A percentile compares a stretch with the other conserved stretches of the same genome.
Conservation (phyloP, 2,113 vertebrate species). For the Choloepus hoffmanni region DNA sequence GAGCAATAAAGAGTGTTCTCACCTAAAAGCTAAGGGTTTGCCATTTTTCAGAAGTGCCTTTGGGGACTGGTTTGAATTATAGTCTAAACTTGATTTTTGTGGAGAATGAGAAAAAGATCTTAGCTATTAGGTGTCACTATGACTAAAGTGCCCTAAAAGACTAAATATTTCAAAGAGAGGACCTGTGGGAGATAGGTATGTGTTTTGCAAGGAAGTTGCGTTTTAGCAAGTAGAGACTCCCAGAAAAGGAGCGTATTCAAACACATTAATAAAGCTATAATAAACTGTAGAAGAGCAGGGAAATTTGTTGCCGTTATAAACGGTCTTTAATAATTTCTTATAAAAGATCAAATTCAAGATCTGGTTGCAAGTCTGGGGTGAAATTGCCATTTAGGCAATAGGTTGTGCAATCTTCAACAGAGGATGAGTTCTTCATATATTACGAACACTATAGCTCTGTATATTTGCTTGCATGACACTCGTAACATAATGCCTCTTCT, state of each 20-base stretch:
- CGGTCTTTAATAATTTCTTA: constrained; percentile 49
- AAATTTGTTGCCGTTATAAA: constrained; percentile 12
- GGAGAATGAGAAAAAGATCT: constrained; percentile 71
- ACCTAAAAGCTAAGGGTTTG: constrained; percentile 79
- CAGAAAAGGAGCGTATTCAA: constrained; percentile 24
- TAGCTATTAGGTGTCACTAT: constrained; percentile 79
- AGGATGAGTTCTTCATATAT: constrained; percentile 7
- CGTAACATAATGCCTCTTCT: not conserved
- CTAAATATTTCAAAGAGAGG: constrained; percentile 76
- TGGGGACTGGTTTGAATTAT: constrained; percentile 82
- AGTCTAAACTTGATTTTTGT: constrained; percentile 72
- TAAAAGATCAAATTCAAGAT: constrained; percentile 49
- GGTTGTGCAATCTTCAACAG: constrained; percentile 53
- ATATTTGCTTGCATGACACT: not conserved
- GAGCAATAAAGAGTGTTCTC: constrained; percentile 78
- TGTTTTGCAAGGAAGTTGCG: constrained; percentile 35
- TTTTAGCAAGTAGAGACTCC: constrained; percentile 37
- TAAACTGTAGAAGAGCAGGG: not conserved
- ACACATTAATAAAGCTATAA: constrained; percentile 9
- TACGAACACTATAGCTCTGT: not conserved
- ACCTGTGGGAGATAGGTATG: constrained; percentile 19
- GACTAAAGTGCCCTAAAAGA: constrained; percentile 74
- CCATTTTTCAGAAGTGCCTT: constrained; percentile 81
- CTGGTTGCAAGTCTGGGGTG: constrained; percentile 56
- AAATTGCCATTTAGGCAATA: constrained; percentile 72